Evolutionary conservation across 2,113 vertebrate genomes (phyloP), one percentile per base, ranked within the genome.

Genomic region (Odobenus rosmarus): DNA sequence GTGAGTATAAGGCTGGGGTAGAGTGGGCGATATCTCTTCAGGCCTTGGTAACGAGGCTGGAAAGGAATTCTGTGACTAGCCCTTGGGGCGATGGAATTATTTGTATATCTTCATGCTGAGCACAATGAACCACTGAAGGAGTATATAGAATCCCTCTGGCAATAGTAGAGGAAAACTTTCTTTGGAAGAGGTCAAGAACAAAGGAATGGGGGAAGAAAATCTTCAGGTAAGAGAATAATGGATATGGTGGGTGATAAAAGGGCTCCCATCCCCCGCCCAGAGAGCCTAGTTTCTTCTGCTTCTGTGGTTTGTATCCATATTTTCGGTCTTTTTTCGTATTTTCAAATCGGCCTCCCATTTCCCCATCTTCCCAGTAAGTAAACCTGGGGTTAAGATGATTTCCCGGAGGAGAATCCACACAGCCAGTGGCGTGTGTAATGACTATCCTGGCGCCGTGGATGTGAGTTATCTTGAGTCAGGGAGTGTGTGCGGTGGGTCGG

Each of bases 401-500:
- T 5, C 26, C 33, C 42, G 36, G 5, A 13, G 46, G 23, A 62
- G 51, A 77, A 53, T 42, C 12, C 36, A 51, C 11, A 8, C 23
- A 23, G 18, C 16, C 24, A 33, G 11, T 1, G 15, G 2, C n/a
- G 0, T 39, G 1, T 51, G 36, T 39, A 69, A 0, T 23, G 26
- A 64, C 18, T 26, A 3, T 51, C 24, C 85, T 49, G 26, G 14
- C 64, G 16, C 33, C 19, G 16, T 19, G 51, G 3, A 21, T 39
- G 3, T 64, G 83, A 51, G 15, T 42, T 88, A 16, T 23, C 42
- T 61, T 77, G 36, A 67, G 61, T 26, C 19, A n/a, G 9, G 53
- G 19, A n/a, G 74, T 82, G 46, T 53, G 0, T 19, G 13, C 46
- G 26, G 31, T 69, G 39, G 16, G 51, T 61, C 0, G 7, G n/a